phyloP scores from a whole-genome alignment of 2,797 vertebrate genomes.

The Hyperoplus lanceolatus region DNA sequence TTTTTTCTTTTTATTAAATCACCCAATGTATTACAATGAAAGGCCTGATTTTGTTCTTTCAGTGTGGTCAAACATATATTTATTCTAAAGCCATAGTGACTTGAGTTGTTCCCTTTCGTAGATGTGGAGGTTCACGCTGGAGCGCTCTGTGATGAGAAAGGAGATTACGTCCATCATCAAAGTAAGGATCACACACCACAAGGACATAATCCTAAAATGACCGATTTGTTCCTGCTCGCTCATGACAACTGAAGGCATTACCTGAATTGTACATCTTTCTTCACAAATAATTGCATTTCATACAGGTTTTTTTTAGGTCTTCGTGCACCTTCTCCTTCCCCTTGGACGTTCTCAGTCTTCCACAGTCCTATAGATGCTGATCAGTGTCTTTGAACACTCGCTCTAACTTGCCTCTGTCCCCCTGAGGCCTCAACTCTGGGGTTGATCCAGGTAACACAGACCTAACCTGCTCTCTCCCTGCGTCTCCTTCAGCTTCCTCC shows the following conservation, averaged over 20 bases:
- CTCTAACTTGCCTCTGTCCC: background rate
- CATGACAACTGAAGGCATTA: background rate
- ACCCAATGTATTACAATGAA: background rate
- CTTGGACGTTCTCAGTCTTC: background rate
- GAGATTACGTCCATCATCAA: constrained; percentile 93
- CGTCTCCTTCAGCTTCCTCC: constrained; percentile 89
- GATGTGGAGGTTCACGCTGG: constrained; percentile 99
- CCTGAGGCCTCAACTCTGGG: background rate
- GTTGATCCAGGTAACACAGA: constrained; percentile 11
- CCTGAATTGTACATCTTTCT: too few species aligned
- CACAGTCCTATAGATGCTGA: background rate
- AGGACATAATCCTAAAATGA: background rate
- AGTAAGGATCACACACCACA: constrained; percentile 79
- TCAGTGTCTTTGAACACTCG: constrained; percentile 7
- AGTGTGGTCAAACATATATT: too few species aligned
- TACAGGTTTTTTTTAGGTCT: background rate
- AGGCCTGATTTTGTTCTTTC: too few species aligned
- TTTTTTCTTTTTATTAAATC: background rate
- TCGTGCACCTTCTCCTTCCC: background rate
- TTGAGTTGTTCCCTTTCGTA: constrained; percentile 61
- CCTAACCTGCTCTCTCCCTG: constrained; percentile 6
- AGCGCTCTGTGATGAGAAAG: constrained; percentile 94
- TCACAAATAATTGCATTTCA: background rate
- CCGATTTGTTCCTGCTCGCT: background rate
- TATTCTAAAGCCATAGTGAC: background rate